Evolutionary conservation across 2,888 invertebrate genomes (phyloP).

Genomic region (Rhimphoctona megacephalus): DNA sequence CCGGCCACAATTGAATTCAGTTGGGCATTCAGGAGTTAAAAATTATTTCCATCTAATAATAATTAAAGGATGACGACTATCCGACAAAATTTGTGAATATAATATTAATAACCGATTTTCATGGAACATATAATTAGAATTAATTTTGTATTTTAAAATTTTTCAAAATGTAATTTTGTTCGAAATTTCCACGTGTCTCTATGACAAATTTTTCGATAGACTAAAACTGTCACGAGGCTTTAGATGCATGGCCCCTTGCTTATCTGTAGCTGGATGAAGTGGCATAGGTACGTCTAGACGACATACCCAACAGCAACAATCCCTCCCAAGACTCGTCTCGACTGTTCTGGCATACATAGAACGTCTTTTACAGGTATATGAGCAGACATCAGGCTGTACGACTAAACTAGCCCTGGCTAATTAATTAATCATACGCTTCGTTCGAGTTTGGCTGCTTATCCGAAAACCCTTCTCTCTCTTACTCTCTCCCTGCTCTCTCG

Average conservation of each 20-base stretch:
- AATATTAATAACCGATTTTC: not conserved
- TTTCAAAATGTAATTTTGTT: not conserved
- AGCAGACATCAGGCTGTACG: slow-evolving; percentile 61
- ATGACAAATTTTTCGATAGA: not conserved
- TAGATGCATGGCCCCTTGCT: not conserved
- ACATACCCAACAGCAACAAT: slow-evolving; percentile 37
- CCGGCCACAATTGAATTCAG: too few relatives aligned
- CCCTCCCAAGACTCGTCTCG: slow-evolving; percentile 48
- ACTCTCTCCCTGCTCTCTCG: slow-evolving; percentile 39
- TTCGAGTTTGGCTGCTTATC: slow-evolving; percentile 71
- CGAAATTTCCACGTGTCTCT: not conserved
- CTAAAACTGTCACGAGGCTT: slow-evolving; percentile 40
- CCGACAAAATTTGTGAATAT: too few relatives aligned
- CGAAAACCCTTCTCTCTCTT: slow-evolving; percentile 57
- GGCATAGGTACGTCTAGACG: slow-evolving; percentile 57
- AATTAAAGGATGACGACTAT: too few relatives aligned
- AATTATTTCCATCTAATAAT: too few relatives aligned
- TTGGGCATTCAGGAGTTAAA: too few relatives aligned
- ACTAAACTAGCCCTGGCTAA: slow-evolving; percentile 83
- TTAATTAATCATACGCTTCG: slow-evolving; percentile 84
- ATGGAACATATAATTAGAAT: too few relatives aligned
- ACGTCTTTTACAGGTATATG: slow-evolving; percentile 7
- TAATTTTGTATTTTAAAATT: not conserved
- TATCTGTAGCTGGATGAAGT: slow-evolving; percentile 17
- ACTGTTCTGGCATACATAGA: slow-evolving; percentile 45